These are phyloP conservation scores for Acanthosepion esculentum DNA, from an alignment of 2,888 invertebrate species.

Conservation along the genomic window DNA sequence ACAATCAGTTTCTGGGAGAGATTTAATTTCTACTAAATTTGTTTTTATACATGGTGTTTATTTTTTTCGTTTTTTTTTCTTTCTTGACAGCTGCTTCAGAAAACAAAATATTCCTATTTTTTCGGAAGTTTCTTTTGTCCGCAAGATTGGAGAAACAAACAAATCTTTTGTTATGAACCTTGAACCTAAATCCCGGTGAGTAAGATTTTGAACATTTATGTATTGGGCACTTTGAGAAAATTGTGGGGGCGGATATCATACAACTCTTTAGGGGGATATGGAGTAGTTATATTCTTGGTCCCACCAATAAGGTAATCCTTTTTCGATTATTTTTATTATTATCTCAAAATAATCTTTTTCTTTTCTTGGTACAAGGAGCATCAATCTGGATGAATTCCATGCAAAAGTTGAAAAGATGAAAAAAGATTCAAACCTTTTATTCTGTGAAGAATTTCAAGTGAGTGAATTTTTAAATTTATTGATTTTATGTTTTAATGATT, in stretches of 20 bases:
- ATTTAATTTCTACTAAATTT: not conserved
- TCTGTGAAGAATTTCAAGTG: conserved; percentile 68
- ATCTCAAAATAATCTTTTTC: not conserved
- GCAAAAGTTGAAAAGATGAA: conserved; percentile 59
- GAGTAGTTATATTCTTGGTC: too few species aligned
- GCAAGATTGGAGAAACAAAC: not conserved
- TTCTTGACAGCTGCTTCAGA: not conserved
- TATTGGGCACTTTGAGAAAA: too few species aligned
- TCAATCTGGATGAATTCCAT: conserved; percentile 60
- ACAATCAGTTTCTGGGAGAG: too few species aligned
- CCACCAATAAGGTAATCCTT: too few species aligned
- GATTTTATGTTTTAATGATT: too few species aligned
- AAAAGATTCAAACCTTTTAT: conserved; percentile 62
- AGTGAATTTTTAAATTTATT: not conserved
- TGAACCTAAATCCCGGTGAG: not conserved
- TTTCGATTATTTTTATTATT: too few species aligned
- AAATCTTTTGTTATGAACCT: not conserved
- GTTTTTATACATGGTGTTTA: not conserved
- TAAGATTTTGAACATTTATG: not conserved
- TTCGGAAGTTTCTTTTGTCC: not conserved
- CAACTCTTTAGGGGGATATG: too few species aligned
- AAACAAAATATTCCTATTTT: not conserved
- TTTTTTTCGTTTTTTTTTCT: not conserved
- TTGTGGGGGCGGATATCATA: too few species aligned
- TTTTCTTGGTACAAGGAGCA: conserved; percentile 57